phyloP scores from a whole-genome alignment of 1,140 invertebrate genomes.

The Leptinotarsa defecta region DNA sequence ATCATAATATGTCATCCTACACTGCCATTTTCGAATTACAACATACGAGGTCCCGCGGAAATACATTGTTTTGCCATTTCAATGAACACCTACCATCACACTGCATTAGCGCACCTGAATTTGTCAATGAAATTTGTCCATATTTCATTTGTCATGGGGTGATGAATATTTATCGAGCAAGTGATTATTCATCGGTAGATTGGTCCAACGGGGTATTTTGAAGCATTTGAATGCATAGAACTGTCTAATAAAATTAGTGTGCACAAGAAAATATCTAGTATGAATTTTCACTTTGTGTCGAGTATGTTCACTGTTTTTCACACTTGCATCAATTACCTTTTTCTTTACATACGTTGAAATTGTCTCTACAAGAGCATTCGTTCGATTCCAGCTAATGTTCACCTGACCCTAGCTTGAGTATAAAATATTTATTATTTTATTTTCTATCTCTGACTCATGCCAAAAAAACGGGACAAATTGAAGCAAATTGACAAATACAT shows the following conservation, averaged over 20 bases:
- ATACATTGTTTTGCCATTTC: constrained; percentile 3
- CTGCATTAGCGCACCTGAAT: constrained; percentile 5
- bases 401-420: too few species aligned
- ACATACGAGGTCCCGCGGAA: background rate
- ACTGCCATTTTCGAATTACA: background rate
- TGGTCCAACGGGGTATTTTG: background rate
- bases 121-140: background rate
- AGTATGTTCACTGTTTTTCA: too few species aligned
- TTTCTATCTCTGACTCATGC: too few species aligned
- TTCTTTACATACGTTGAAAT: too few species aligned
- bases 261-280: too few species aligned
- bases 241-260: background rate
- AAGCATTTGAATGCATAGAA: background rate
- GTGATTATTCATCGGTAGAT: background rate
- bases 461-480: too few species aligned
- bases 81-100: constrained; percentile 3
- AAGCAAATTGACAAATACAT: too few species aligned
- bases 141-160: background rate
- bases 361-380: too few species aligned
- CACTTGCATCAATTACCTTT: too few species aligned
- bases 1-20: background rate
- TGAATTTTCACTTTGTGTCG: too few species aligned
- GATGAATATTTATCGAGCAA: constrained; percentile 5
- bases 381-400: too few species aligned
- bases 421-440: too few species aligned